Percentiles rank a stretch among this genome's conserved stretches.
Conservation (phyloP, 2,888 invertebrate species). For the Conomelus anceps region DNA sequence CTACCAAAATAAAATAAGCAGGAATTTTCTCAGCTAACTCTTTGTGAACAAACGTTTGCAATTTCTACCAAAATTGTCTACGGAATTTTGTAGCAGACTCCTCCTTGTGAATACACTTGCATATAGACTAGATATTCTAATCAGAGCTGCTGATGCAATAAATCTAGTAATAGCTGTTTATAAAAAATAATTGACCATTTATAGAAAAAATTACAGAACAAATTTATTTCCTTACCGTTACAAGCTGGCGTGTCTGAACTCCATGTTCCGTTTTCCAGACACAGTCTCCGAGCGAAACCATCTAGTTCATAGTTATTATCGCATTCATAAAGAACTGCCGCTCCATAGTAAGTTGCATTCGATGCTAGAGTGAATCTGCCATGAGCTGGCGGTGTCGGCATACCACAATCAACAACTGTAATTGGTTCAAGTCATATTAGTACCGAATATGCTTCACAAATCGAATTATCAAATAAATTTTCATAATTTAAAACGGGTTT, state of each 20-base stretch:
- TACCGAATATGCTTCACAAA: too few relatives aligned
- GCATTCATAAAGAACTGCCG: slow-evolving; percentile 77
- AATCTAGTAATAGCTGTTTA: background rate
- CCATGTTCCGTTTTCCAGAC: slow-evolving; percentile 87
- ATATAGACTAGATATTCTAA: too few relatives aligned
- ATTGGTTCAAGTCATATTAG: too few relatives aligned
- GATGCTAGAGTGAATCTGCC: slow-evolving; percentile 74
- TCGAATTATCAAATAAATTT: too few relatives aligned
- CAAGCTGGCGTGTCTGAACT: slow-evolving; percentile 77
- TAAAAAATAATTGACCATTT: background rate
- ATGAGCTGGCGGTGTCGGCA: slow-evolving; percentile 62
- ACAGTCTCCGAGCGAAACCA: slow-evolving; percentile 74
- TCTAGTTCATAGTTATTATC: slow-evolving; percentile 71
- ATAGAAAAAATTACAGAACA: background rate
- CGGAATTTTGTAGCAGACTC: background rate
- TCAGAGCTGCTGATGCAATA: too few relatives aligned
- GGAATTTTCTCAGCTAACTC: too few relatives aligned
- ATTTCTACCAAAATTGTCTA: too few relatives aligned
- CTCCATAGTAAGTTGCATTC: slow-evolving; percentile 83
- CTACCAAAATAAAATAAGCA: too few relatives aligned
- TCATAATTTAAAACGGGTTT: too few relatives aligned
- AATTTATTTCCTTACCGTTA: slow-evolving; percentile 57
- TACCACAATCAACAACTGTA: slow-evolving; percentile 78
- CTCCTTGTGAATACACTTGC: too few relatives aligned
- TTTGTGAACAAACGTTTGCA: too few relatives aligned